A percentile compares a stretch with the other conserved stretches of the same genome.
Conservation (phyloP, 2,888 invertebrate genomes). For the Meteorus colon region DNA sequence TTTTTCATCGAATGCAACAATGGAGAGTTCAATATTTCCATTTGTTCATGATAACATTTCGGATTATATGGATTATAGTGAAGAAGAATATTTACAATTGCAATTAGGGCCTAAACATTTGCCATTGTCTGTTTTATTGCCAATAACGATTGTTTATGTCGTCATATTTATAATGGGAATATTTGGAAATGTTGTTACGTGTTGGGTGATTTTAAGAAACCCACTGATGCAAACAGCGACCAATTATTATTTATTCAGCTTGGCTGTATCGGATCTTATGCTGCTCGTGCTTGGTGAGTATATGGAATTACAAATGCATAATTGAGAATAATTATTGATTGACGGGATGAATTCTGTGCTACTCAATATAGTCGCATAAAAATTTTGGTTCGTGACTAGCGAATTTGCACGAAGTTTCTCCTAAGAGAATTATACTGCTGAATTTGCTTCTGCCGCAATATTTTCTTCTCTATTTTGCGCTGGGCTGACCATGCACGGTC, state of each 20-base stretch:
- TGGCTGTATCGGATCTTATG: conserved; percentile 90
- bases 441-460: not conserved
- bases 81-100: conserved; percentile 77
- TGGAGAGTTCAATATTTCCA: conserved; percentile 37
- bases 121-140: conserved; percentile 73
- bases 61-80: conserved; percentile 76
- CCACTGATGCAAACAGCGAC: conserved; percentile 90
- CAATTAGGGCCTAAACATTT: conserved; percentile 79
- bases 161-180: conserved; percentile 88
- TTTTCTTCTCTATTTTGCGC: not conserved
- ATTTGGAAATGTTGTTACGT: conserved; percentile 87
- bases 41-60: conserved; percentile 64
- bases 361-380: too few species aligned
- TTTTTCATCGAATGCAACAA: conserved; percentile 25
- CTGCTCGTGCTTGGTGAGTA: conserved; percentile 84
- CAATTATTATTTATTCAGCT: conserved; percentile 91
- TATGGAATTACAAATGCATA: not conserved
- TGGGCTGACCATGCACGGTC: conserved; percentile 31
- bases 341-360: too few species aligned
- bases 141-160: conserved; percentile 81
- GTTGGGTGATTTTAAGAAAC: conserved; percentile 88
- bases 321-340: too few species aligned
- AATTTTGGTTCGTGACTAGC: too few species aligned
- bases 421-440: not conserved
- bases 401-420: not conserved